Evolutionary conservation across 1,140 invertebrate genomes (phyloP).

Genomic region (Phymastichus coffea): DNA sequence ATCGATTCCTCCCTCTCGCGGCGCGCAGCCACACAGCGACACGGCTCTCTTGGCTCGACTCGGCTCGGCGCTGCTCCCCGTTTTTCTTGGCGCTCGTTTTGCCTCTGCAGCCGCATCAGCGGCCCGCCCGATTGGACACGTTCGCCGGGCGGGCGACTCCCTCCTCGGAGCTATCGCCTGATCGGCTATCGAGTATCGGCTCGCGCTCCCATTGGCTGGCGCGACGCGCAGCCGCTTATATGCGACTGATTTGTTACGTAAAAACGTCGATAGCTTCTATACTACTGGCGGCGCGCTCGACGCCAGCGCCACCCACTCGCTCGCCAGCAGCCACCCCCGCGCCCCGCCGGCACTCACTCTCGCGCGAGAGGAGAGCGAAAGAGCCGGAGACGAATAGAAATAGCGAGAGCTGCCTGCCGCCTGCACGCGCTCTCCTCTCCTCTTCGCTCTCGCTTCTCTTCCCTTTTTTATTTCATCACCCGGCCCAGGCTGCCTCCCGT

Average conservation of each 20-base stretch:
- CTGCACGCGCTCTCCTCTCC: slow-evolving; percentile 42
- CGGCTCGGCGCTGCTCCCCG: too few species aligned
- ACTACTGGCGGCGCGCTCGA: slow-evolving; percentile 42
- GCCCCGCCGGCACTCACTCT: too few species aligned
- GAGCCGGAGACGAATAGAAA: slow-evolving; percentile 32
- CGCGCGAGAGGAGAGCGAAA: background rate
- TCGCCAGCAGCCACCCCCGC: slow-evolving; percentile 23
- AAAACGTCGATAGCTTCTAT: slow-evolving; percentile 59
- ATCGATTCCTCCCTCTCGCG: slow-evolving; percentile 40
- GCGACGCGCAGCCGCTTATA: slow-evolving; percentile 51
- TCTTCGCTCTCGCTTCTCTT: slow-evolving; percentile 53
- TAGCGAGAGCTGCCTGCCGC: slow-evolving; percentile 33
- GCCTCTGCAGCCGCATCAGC: slow-evolving; percentile 33
- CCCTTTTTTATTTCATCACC: too few species aligned
- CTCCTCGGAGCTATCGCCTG: slow-evolving; percentile 54
- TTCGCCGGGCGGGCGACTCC: slow-evolving; percentile 37
- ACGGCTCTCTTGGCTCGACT: slow-evolving; percentile 31
- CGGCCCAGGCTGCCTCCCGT: slow-evolving; percentile 42
- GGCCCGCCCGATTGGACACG: slow-evolving; percentile 48
- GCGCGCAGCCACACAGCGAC: slow-evolving; percentile 12
- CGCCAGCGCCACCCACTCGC: slow-evolving; percentile 40
- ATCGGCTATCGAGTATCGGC: slow-evolving; percentile 59
- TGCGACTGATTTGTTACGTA: slow-evolving; percentile 59
- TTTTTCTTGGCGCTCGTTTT: slow-evolving; percentile 29
- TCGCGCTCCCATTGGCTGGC: slow-evolving; percentile 53